Evolutionary conservation across 1,140 invertebrate species (phyloP).

Genomic region (Nasonia giraulti): DNA sequence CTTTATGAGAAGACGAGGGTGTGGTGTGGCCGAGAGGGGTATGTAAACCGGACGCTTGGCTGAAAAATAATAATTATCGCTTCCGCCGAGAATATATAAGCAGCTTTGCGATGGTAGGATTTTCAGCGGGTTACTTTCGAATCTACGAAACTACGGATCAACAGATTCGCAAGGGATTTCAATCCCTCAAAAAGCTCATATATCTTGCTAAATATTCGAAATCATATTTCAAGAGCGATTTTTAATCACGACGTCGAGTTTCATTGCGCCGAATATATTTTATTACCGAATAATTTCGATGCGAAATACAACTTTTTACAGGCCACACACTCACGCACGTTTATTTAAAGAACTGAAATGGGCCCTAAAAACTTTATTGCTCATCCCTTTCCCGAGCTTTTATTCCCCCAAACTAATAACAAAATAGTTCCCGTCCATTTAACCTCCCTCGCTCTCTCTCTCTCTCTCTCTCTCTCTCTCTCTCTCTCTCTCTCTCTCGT

Average conservation of each 20-base stretch:
- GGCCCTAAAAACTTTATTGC: constrained; percentile 1
- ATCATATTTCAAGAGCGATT: too few relatives aligned
- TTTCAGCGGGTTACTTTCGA: too few relatives aligned
- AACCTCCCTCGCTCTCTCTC: not conserved
- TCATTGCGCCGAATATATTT: not conserved
- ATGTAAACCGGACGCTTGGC: not conserved
- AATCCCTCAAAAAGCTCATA: too few relatives aligned
- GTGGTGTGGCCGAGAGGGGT: not conserved
- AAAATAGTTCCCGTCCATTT: not conserved
- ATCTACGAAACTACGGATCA: too few relatives aligned
- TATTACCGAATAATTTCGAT: not conserved
- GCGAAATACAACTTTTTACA: not conserved
- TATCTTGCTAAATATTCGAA: too few relatives aligned
- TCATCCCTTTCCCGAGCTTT: not conserved
- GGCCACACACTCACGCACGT: not conserved
- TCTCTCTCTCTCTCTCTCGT: not conserved
- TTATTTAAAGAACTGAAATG: constrained; percentile 5
- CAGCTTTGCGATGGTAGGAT: too few relatives aligned
- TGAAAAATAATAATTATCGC: not conserved
- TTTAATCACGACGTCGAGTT: too few relatives aligned
- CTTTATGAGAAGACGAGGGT: constrained; percentile 10
- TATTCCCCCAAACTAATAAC: not conserved
- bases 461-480: not conserved
- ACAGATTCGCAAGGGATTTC: too few relatives aligned
- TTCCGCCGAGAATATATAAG: too few relatives aligned